Evolutionary conservation across 2,888 invertebrate species (phyloP), one percentile per base, ranked within the genome.

Genomic region (Chloromyia formosa): DNA sequence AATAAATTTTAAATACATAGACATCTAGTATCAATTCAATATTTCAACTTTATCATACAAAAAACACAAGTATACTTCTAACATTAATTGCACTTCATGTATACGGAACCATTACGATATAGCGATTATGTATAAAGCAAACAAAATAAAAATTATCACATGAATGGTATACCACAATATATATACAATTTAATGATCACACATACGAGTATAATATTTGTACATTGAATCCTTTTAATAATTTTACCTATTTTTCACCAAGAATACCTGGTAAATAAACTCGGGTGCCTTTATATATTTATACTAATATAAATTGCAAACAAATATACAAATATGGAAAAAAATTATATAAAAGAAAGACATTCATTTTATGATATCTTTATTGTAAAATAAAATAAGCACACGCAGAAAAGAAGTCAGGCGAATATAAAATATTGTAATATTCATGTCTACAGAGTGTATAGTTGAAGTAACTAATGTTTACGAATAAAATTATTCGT

Each of bases 211-310:
- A 35, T 35, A 35, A 35, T 35, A 35, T 2, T 35, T 35, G 27
- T 35, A 35, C 27, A 35, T 35, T 35, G 2, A 35, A 35, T 7
- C 3, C 7, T 35, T 35, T 35, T 35, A 35, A 35, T 35, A 35
- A 35, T 35, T 35, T 35, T 35, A 35, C 27, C 27, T 49, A 49
- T 58, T 56, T 22, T 71, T 40, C 40, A 58, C 58, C 58, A 71
- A 56, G n/a, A 71, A 71, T 71, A 71, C 56, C 71, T 71, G 71
- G 71, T 71, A 71, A 71, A 71, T 71, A 71, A 71, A 58, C 58
- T 58, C 58, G 71, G 71, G 71, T 71, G 71, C 71, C 71, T 71
- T 71, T 53, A 71, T 56, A 71, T 56, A 71, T 71, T 58, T 56
- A 56, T 71, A 69, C 35, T 69, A 54, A 66, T 66, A 66, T 56